Evolutionary conservation across 2,113 vertebrate species (phyloP).

Genomic region (Cynoglossus semilaevis): DNA sequence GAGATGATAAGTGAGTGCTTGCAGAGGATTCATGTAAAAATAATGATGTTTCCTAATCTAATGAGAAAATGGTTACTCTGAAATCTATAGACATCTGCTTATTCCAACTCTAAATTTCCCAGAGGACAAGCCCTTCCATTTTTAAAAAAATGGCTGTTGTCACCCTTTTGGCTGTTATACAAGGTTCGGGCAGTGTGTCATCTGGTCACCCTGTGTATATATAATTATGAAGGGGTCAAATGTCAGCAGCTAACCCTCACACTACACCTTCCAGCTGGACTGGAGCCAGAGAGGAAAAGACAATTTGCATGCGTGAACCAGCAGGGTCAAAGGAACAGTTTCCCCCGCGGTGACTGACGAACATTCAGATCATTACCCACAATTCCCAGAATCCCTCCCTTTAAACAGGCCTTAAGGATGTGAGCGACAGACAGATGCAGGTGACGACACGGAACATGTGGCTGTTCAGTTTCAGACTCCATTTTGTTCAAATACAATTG

Average conservation of each 20-base stretch:
- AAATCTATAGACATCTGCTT: conserved; percentile 1
- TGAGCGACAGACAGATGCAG: not conserved
- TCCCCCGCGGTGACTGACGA: conserved; percentile 39
- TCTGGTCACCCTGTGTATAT: conserved; percentile 4
- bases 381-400: conserved; percentile 49
- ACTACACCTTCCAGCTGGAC: conserved; percentile 7
- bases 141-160: not conserved
- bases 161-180: not conserved
- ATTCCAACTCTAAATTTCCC: conserved; percentile 7
- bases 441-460: not conserved
- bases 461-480: too few species aligned
- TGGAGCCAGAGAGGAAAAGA: conserved; percentile 1
- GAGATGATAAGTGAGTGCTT: too few species aligned
- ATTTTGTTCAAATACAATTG: too few species aligned
- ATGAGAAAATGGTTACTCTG: not conserved
- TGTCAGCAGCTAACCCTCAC: not conserved
- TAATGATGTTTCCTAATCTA: not conserved
- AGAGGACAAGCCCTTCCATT: not conserved
- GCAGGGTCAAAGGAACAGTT: conserved; percentile 24
- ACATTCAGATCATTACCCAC: conserved; percentile 49
- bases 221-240: conserved; percentile 2
- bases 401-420: conserved; percentile 23
- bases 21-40: not conserved
- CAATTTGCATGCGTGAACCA: conserved; percentile 20
- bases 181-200: not conserved